Percentiles rank a stretch among this genome's conserved stretches.
Conservation (phyloP, 2,113 vertebrate species). For the Callionymus lyra region DNA sequence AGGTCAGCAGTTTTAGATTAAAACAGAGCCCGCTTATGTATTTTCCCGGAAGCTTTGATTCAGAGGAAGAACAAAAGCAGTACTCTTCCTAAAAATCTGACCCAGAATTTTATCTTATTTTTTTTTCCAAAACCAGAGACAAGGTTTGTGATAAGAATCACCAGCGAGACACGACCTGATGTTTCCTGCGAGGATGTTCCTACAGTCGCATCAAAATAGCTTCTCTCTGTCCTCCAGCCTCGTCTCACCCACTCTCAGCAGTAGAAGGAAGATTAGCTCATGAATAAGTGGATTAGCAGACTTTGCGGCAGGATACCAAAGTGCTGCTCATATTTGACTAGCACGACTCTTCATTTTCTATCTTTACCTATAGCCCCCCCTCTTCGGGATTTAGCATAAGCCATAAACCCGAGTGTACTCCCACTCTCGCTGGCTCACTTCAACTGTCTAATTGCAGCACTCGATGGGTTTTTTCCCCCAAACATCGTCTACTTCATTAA, state of each 20-base stretch:
- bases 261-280: constrained; percentile 70
- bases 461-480: no score
- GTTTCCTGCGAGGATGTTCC: no score
- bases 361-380: constrained; percentile 69
- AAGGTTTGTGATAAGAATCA: no score
- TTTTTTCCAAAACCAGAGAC: no score
- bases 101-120: no score
- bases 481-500: no score
- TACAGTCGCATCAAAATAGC: constrained; percentile 5
- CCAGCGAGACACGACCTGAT: no score
- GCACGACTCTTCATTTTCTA: constrained; percentile 59
- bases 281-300: constrained; percentile 77
- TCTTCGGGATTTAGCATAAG: constrained; percentile 61
- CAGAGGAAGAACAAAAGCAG: no score
- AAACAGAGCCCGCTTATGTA: no score
- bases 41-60: no score
- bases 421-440: constrained; percentile 46
- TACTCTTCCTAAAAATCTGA: no score
- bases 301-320: constrained; percentile 73
- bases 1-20: no score
- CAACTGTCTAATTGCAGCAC: constrained; percentile 39
- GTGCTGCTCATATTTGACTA: constrained; percentile 71
- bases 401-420: constrained; percentile 62
- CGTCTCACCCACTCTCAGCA: constrained; percentile 50
- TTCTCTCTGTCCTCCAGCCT: constrained; percentile 22